Evolutionary conservation across 2,797 vertebrate genomes (phyloP).

Genomic region (Pyrocephalus nanus): DNA sequence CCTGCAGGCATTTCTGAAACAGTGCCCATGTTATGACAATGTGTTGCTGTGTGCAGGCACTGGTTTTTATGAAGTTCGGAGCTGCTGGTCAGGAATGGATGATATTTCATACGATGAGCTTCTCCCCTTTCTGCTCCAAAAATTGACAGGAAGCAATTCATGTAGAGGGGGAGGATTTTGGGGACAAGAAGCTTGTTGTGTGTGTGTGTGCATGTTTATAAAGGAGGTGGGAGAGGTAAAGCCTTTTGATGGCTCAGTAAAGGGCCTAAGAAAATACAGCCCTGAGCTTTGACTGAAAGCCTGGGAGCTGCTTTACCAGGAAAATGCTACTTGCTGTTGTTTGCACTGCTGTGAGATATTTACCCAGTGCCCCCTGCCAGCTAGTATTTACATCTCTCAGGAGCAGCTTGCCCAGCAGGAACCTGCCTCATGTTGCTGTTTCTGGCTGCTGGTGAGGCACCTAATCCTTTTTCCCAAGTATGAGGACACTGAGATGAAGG

Average conservation of each 20-base stretch:
- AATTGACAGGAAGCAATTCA: background rate
- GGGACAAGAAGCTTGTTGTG: background rate
- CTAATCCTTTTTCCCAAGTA: accelerated
- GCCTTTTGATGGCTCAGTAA: background rate
- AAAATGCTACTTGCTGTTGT: constrained; percentile 7
- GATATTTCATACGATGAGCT: background rate
- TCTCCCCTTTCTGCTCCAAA: background rate
- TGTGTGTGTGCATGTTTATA: background rate
- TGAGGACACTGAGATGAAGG: background rate
- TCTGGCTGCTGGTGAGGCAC: background rate
- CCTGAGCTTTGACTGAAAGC: background rate
- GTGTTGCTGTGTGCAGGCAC: background rate
- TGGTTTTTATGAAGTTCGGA: background rate
- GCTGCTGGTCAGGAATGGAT: background rate
- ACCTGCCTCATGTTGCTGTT: background rate
- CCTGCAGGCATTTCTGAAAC: background rate
- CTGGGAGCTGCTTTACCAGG: background rate
- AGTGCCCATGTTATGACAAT: background rate
- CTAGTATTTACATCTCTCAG: background rate
- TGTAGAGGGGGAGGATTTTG: background rate
- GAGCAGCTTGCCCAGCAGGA: background rate
- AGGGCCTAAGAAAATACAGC: background rate
- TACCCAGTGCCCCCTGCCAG: background rate
- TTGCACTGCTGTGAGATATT: background rate
- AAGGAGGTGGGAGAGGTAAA: background rate